A percentile compares a stretch with the other conserved stretches of the same genome.
Conservation (phyloP, 2,113 vertebrate species). For the Lethenteron reissneri region DNA sequence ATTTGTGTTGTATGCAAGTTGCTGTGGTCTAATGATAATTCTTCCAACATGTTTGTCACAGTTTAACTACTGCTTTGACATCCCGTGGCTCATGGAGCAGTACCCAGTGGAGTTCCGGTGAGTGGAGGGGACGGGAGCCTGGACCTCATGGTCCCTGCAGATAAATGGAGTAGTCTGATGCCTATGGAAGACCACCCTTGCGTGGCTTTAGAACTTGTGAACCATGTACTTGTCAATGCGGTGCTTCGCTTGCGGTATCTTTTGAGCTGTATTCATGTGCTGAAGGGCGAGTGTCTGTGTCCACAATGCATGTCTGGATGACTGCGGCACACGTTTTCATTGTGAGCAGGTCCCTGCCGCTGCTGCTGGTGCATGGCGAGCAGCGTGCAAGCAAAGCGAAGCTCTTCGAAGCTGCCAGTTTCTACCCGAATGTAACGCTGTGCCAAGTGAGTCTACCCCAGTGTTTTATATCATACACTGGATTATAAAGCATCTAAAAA, state of each 20-base stretch:
- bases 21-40: no score
- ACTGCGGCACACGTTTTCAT: no score
- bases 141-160: background rate
- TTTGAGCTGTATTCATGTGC: background rate
- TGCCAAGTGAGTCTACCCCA: slow-evolving; percentile 46
- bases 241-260: background rate
- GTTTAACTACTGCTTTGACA: slow-evolving; percentile 97
- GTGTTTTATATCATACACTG: background rate
- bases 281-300: background rate
- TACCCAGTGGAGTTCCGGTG: slow-evolving; percentile 72
- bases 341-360: slow-evolving; percentile 29
- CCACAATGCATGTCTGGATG: background rate
- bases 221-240: background rate
- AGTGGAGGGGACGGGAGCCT: slow-evolving; percentile 10
- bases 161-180: background rate
- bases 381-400: slow-evolving; percentile 69
- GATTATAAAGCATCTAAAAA: no score
- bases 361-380: slow-evolving; percentile 74
- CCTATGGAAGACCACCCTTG: no score
- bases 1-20: no score
- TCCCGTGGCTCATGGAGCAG: slow-evolving; percentile 65
- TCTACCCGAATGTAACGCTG: slow-evolving; percentile 48
- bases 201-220: background rate
- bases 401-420: slow-evolving; percentile 43
- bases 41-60: slow-evolving; percentile 14